Evolutionary conservation across 2,113 vertebrate genomes (phyloP).

Genomic region (Melanostigma gelatinosum): DNA sequence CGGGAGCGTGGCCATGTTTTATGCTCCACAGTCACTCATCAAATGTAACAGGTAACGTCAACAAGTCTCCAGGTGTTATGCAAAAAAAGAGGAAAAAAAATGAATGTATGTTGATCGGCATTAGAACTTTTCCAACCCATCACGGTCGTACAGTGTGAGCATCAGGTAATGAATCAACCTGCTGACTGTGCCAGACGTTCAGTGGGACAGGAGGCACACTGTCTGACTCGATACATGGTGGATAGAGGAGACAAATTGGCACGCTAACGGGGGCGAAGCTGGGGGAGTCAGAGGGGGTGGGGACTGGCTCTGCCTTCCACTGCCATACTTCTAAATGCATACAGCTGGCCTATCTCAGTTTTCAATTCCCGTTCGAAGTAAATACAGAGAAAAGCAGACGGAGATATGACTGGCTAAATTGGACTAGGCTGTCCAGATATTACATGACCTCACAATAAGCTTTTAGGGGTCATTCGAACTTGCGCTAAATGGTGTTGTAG

Average conservation of each 20-base stretch:
- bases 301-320: conserved; percentile 39
- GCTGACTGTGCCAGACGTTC: conserved; percentile 43
- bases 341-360: conserved; percentile 73
- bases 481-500: conserved; percentile 64
- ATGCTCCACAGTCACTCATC: conserved; percentile 15
- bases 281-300: not conserved
- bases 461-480: conserved; percentile 75
- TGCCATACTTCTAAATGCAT: conserved; percentile 74
- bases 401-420: conserved; percentile 76
- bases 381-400: conserved; percentile 73
- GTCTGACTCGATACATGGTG: conserved; percentile 43
- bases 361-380: conserved; percentile 72
- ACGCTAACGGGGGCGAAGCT: conserved; percentile 34
- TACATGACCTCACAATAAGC: conserved; percentile 65
- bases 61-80: conserved; percentile 48
- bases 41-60: conserved; percentile 45
- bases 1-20: not conserved
- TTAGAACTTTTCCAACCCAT: conserved; percentile 23
- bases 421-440: conserved; percentile 78
- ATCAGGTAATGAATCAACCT: conserved; percentile 52
- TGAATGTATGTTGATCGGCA: conserved; percentile 44
- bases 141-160: conserved; percentile 24
- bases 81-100: not conserved
- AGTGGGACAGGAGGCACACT: conserved; percentile 40
- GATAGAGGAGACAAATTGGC: conserved; percentile 62